A percentile compares a stretch with the other conserved stretches of the same genome.
Evolutionary conservation across 2,888 invertebrate species (phyloP).

Genomic region (Panopea generosa): DNA sequence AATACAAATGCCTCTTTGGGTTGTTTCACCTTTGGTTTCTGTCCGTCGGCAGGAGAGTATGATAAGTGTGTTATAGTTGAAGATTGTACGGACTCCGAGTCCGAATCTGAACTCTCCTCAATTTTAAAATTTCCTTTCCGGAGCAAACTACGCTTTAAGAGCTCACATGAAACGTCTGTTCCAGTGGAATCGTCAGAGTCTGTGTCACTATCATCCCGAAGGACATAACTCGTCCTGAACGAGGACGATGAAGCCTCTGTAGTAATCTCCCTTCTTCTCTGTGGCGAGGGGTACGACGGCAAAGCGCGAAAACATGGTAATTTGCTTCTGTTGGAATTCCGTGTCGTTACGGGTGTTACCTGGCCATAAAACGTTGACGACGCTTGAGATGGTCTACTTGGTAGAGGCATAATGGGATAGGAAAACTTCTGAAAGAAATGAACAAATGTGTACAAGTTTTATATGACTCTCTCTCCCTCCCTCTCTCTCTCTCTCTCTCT

Average conservation of each 20-base stretch:
- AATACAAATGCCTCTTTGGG: constrained; percentile 34
- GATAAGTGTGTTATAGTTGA: constrained; percentile 16
- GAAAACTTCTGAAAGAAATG: too few relatives aligned
- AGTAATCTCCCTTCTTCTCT: constrained; percentile 33
- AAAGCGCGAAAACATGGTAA: constrained; percentile 31
- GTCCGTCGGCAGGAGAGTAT: constrained; percentile 25
- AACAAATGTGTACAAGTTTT: too few relatives aligned
- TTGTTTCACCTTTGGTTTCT: constrained; percentile 6
- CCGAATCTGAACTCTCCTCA: constrained; percentile 55
- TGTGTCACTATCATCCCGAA: constrained; percentile 34
- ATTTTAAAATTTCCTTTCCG: constrained; percentile 21
- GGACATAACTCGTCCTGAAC: constrained; percentile 49
- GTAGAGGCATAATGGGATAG: constrained; percentile 37
- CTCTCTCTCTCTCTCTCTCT: too few relatives aligned
- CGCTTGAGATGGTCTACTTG: constrained; percentile 41
- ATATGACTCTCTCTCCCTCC: too few relatives aligned
- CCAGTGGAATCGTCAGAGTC: constrained; percentile 30
- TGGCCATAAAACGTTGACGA: constrained; percentile 35
- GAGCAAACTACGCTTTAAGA: constrained; percentile 31
- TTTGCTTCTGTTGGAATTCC: constrained; percentile 23
- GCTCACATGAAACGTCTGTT: constrained; percentile 37
- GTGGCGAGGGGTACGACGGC: constrained; percentile 46
- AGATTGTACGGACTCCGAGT: constrained; percentile 34
- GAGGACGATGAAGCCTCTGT: constrained; percentile 45
- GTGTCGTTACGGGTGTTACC: constrained; percentile 22